Evolutionary conservation across 2,113 vertebrate genomes (phyloP).

Genomic region (Tetraodon nigroviridis): DNA sequence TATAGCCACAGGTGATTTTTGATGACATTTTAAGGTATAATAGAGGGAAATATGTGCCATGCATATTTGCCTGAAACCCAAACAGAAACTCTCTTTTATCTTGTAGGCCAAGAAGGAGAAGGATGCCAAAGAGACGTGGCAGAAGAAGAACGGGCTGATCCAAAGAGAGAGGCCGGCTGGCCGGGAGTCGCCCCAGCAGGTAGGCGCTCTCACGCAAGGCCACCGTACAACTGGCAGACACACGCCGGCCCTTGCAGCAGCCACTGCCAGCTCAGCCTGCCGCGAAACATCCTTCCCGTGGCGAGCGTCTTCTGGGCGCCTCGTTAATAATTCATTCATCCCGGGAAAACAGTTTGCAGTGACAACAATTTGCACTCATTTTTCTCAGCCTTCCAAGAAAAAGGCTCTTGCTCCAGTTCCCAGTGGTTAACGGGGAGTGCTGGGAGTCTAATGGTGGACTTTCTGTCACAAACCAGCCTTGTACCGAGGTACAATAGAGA

Average conservation of each 20-base stretch:
- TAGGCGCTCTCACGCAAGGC: constrained; percentile 39
- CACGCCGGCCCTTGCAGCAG: not conserved
- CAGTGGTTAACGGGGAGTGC: constrained; percentile 10
- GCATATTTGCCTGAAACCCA: no score
- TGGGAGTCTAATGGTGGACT: constrained; percentile 26
- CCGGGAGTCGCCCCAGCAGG: constrained; percentile 70
- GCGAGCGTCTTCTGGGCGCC: constrained; percentile 6
- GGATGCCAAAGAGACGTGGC: constrained; percentile 48
- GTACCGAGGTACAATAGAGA: constrained; percentile 44
- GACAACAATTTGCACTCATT: not conserved
- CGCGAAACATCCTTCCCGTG: not conserved
- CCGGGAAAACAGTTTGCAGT: no score
- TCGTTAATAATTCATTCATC: constrained; percentile 21
- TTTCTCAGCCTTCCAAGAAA: no score
- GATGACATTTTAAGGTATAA: no score
- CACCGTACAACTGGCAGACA: not conserved
- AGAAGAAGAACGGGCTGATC: constrained; percentile 73
- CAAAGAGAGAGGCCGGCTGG: constrained; percentile 71
- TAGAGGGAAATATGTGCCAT: no score
- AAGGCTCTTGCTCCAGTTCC: no score
- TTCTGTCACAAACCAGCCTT: constrained; percentile 23
- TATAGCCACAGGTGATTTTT: no score
- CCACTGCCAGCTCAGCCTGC: no score
- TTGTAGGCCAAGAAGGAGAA: constrained; percentile 58
- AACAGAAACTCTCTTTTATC: not conserved